Evolutionary conservation across 2,888 invertebrate genomes (phyloP).

Genomic region (Junonia oenone): DNA sequence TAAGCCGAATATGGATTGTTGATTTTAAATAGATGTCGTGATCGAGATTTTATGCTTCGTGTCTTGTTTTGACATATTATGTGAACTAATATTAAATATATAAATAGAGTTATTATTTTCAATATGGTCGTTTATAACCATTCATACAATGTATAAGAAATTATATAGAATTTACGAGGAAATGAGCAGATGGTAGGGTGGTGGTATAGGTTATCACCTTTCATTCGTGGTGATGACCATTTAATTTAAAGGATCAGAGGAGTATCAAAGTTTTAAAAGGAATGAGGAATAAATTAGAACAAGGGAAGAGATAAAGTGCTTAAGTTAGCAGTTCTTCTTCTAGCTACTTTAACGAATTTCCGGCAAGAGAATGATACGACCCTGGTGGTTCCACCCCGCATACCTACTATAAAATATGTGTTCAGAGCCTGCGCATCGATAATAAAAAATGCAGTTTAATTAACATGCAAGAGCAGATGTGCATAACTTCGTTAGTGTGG

Average conservation of each 20-base stretch:
- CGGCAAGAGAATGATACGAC: too few relatives aligned
- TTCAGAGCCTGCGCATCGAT: background rate
- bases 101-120: background rate
- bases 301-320: too few relatives aligned
- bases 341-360: too few relatives aligned
- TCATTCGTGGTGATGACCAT: too few relatives aligned
- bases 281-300: too few relatives aligned
- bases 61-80: background rate
- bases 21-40: constrained; percentile 17
- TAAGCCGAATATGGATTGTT: constrained; percentile 20
- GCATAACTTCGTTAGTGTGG: background rate
- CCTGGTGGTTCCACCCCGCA: too few relatives aligned
- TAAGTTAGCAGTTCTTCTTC: too few relatives aligned
- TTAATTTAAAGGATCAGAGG: too few relatives aligned
- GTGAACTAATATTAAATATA: background rate
- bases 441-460: too few relatives aligned
- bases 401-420: background rate
- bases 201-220: too few relatives aligned
- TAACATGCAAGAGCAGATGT: background rate
- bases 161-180: background rate
- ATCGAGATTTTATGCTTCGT: constrained; percentile 8
- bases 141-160: background rate
- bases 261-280: too few relatives aligned
- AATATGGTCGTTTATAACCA: background rate
- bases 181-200: too few relatives aligned